Evolutionary conservation across 2,113 vertebrate genomes (phyloP).

Genomic region (Anolis sagrei): DNA sequence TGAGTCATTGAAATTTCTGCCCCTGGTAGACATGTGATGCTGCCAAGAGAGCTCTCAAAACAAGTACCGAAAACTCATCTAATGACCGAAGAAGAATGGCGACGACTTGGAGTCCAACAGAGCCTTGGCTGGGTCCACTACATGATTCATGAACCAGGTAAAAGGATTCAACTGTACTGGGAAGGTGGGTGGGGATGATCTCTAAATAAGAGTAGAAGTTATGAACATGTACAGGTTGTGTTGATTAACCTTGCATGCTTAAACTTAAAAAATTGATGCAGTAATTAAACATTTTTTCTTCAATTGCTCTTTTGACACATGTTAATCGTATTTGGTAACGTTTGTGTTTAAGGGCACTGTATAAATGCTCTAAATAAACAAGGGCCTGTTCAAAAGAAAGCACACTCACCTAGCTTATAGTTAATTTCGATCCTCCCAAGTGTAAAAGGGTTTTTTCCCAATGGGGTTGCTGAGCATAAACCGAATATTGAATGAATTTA

Average conservation of each 20-base stretch:
- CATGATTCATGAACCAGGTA: conserved; percentile 91
- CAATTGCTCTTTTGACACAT: too few relatives aligned
- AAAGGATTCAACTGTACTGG: background rate
- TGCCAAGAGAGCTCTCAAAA: conserved; percentile 87
- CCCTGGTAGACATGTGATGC: conserved; percentile 84
- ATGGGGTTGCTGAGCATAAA: background rate
- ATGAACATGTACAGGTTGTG: background rate
- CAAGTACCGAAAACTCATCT: conserved; percentile 89
- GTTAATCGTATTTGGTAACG: too few relatives aligned
- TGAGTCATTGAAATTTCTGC: background rate
- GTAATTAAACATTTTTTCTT: too few relatives aligned
- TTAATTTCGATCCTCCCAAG: background rate
- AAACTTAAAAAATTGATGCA: background rate
- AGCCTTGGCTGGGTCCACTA: conserved; percentile 92
- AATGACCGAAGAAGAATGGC: conserved; percentile 91
- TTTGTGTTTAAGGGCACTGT: too few relatives aligned
- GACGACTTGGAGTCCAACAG: conserved; percentile 87
- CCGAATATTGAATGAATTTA: background rate
- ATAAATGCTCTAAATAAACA: too few relatives aligned
- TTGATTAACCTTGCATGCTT: background rate
- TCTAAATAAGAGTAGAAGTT: background rate
- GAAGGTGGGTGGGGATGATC: too few relatives aligned
- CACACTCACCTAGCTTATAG: background rate
- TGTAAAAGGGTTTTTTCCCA: background rate
- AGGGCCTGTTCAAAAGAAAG: background rate